phyloP scores from a whole-genome alignment of 2,888 invertebrate species.

The Leptopterna dolabrata region DNA sequence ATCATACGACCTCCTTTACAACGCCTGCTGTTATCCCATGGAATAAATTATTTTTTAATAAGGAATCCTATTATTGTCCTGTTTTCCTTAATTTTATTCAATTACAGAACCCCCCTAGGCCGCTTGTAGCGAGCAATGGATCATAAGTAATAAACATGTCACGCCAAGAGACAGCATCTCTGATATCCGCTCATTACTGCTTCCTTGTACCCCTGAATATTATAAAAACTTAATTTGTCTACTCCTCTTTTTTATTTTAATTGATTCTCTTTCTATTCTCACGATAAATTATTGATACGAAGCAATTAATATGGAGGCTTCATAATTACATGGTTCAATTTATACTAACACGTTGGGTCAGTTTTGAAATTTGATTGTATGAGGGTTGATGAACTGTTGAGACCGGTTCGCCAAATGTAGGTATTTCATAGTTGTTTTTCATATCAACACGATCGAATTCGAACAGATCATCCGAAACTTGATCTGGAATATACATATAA shows the following conservation, averaged over 20 bases:
- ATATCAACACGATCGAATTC: no score
- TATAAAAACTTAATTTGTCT: not conserved
- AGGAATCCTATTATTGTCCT: not conserved
- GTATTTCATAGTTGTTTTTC: no score
- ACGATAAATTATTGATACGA: not conserved
- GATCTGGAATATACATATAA: no score
- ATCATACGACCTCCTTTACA: not conserved
- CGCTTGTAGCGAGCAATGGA: not conserved
- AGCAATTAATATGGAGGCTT: not conserved
- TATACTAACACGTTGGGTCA: no score
- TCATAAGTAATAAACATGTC: slow-evolving; percentile 17
- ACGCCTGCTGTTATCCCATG: not conserved
- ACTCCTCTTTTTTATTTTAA: not conserved
- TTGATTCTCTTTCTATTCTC: not conserved
- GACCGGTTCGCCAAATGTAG: no score
- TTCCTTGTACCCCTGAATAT: not conserved
- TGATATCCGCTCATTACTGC: slow-evolving; percentile 26
- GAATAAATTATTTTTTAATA: not conserved
- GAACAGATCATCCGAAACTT: no score
- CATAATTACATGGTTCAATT: not conserved
- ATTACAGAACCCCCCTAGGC: not conserved
- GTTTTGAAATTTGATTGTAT: no score
- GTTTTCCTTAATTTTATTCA: not conserved
- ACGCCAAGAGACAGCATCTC: not conserved
- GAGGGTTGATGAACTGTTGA: no score